phyloP scores from a whole-genome alignment of 2,113 vertebrate species.

The Albula goreensis region DNA sequence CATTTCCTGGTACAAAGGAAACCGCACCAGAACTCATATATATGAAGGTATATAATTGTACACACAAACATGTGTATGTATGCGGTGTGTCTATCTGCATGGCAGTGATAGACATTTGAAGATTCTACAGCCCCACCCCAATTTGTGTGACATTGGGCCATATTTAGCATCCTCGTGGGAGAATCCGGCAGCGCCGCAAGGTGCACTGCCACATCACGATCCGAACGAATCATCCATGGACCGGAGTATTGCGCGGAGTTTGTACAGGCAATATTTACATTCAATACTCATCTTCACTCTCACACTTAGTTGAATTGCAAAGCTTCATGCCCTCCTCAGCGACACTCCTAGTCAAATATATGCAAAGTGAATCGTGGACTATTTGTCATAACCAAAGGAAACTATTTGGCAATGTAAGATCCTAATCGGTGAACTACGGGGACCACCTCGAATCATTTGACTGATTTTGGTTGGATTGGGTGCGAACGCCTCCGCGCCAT shows the following conservation, averaged over 20 bases:
- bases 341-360: background rate
- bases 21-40: background rate
- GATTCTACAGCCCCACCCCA: conserved; percentile 8
- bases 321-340: background rate
- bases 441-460: too few species aligned
- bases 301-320: background rate
- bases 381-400: background rate
- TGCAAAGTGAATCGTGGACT: background rate
- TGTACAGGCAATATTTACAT: background rate
- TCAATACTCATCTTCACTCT: background rate
- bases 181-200: background rate
- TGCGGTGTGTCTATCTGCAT: background rate
- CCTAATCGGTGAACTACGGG: too few species aligned
- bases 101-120: background rate
- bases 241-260: background rate
- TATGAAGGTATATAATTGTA: background rate
- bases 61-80: background rate
- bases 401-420: too few species aligned
- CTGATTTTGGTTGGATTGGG: background rate
- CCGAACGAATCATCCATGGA: background rate
- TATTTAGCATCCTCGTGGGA: background rate
- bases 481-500: background rate
- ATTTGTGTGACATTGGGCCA: background rate
- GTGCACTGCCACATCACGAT: background rate
- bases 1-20: background rate